Evolutionary conservation across 2,888 invertebrate species (phyloP).

Genomic region (Volucella inanis): DNA sequence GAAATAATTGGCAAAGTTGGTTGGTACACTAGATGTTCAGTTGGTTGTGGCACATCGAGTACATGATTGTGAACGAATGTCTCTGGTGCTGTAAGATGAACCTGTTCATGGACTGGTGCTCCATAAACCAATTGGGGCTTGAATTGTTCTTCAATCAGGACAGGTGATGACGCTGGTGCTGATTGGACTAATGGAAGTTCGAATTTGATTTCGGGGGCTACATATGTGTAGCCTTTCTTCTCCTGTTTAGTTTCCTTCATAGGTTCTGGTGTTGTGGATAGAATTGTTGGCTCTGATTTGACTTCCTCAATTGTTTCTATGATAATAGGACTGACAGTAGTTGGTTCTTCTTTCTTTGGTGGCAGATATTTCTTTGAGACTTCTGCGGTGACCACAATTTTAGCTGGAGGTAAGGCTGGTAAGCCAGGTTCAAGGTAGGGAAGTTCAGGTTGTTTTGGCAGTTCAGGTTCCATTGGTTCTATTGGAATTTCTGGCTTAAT

Average conservation of each 20-base stretch:
- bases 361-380: conserved; percentile 41
- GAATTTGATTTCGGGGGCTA: too few relatives aligned
- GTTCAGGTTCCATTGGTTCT: background rate
- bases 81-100: too few relatives aligned
- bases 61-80: too few relatives aligned
- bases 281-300: background rate
- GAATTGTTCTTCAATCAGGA: too few relatives aligned
- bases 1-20: background rate
- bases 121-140: too few relatives aligned
- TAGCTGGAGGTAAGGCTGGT: conserved; percentile 27
- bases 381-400: conserved; percentile 5
- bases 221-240: too few relatives aligned
- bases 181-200: too few relatives aligned
- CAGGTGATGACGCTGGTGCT: too few relatives aligned
- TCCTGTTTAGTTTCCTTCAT: too few relatives aligned
- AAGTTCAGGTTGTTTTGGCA: conserved; percentile 24
- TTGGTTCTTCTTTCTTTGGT: background rate
- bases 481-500: too few relatives aligned
- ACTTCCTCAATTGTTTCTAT: background rate
- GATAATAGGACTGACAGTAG: background rate
- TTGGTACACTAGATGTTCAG: background rate
- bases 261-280: background rate
- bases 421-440: conserved; percentile 37
- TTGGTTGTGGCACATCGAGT: too few relatives aligned
- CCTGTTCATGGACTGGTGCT: too few relatives aligned